phyloP scores from a whole-genome alignment of 2,888 invertebrate genomes.

The Tetramorium bicarinatum region DNA sequence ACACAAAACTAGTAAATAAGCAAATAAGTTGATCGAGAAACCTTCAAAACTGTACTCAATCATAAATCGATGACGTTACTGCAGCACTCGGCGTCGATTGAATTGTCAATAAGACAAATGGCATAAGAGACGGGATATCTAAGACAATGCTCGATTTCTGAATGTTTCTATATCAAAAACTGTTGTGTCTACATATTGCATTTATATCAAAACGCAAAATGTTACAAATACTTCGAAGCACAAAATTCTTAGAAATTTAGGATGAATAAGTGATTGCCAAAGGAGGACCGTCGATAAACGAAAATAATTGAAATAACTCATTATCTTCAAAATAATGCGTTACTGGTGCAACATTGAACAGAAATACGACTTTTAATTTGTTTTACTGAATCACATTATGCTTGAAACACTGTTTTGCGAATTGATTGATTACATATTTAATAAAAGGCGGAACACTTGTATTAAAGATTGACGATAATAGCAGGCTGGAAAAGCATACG shows the following conservation, averaged over 20 bases:
- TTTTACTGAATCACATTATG: not conserved
- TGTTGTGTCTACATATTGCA: not conserved
- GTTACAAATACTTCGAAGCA: not conserved
- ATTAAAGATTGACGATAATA: not conserved
- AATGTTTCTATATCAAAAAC: not conserved
- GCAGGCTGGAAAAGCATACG: not conserved
- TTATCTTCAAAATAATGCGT: not conserved
- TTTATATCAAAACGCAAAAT: not conserved
- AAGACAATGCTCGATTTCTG: not conserved
- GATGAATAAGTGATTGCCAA: not conserved
- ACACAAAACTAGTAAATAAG: conserved; percentile 20
- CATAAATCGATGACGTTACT: conserved; percentile 34
- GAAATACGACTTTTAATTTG: not conserved
- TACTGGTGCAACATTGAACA: not conserved
- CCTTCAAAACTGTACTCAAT: conserved; percentile 4
- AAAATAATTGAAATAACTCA: not conserved
- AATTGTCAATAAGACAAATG: conserved; percentile 20
- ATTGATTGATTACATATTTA: not conserved
- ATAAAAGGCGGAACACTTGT: not conserved
- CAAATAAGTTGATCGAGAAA: conserved; percentile 32
- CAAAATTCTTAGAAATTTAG: not conserved
- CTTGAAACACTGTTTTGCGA: not conserved
- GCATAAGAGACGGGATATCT: not conserved
- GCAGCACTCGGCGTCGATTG: not conserved
- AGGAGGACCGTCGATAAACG: not conserved